Evolutionary conservation across 2,797 vertebrate species (phyloP).

Genomic region (Ispidina picta): DNA sequence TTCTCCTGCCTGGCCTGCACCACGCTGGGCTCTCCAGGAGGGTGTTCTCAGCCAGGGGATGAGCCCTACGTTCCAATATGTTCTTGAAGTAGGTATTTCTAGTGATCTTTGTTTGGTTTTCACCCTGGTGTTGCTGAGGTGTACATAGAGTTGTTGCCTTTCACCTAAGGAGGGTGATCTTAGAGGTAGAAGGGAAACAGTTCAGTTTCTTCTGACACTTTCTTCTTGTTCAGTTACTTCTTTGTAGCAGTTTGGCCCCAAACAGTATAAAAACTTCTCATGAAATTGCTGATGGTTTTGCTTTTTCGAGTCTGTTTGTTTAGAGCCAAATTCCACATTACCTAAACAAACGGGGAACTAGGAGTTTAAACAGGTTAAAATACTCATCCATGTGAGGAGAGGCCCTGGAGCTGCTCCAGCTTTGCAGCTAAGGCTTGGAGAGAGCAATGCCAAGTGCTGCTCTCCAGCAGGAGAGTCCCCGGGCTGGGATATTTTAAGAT

Average conservation of each 20-base stretch:
- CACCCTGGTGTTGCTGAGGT: background rate
- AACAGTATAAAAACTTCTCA: background rate
- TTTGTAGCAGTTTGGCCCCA: background rate
- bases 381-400: background rate
- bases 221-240: background rate
- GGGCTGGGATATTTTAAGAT: conserved; percentile 13
- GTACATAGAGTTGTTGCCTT: background rate
- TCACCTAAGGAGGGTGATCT: background rate
- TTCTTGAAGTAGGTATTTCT: conserved; percentile 1
- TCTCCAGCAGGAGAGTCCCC: conserved; percentile 27
- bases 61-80: background rate
- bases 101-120: background rate
- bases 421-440: background rate
- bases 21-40: background rate
- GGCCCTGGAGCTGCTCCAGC: conserved; percentile 58
- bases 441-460: conserved; percentile 27
- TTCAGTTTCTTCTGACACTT: no score
- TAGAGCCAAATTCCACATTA: background rate
- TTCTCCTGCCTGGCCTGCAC: background rate
- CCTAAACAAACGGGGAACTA: background rate
- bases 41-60: background rate
- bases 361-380: conserved; percentile 2
- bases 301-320: background rate
- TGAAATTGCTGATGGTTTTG: background rate
- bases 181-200: background rate